phyloP scores from a whole-genome alignment of 2,113 vertebrate species.

The Ctenodactylus gundi region DNA sequence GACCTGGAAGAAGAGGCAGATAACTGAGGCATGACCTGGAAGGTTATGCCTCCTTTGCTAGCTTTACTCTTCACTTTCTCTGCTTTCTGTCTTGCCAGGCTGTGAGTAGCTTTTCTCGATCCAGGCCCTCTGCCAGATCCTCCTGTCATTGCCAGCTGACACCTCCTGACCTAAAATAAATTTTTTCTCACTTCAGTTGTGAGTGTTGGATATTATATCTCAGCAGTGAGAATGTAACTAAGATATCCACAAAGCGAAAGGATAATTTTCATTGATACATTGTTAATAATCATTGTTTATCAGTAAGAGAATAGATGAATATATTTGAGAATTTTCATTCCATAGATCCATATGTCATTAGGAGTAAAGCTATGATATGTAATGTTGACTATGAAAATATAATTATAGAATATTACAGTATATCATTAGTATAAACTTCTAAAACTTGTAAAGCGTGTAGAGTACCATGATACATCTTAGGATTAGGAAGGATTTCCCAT shows the following conservation, averaged over 20 bases:
- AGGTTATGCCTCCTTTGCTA: no score
- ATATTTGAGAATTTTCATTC: neutral
- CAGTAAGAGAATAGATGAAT: neutral
- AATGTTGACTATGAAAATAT: neutral
- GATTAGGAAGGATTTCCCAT: neutral
- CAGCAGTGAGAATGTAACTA: no score
- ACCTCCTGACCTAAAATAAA: no score
- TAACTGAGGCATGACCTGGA: no score
- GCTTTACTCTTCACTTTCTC: no score
- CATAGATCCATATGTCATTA: neutral
- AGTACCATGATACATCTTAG: neutral
- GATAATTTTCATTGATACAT: neutral
- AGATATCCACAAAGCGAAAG: neutral
- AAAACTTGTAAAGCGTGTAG: neutral
- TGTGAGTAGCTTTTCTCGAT: no score
- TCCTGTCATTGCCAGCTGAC: no score
- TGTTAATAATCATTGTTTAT: constrained; percentile 11
- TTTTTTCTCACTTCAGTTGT: no score
- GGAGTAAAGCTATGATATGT: constrained; percentile 22
- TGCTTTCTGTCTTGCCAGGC: no score
- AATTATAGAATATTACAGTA: neutral
- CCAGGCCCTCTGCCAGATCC: no score
- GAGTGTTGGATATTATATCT: no score
- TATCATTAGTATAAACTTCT: neutral
- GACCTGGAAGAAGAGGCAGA: no score